Base-by-base conservation (phyloP, 1,140 invertebrate genomes). In the Drosophila yakuba region DNA sequence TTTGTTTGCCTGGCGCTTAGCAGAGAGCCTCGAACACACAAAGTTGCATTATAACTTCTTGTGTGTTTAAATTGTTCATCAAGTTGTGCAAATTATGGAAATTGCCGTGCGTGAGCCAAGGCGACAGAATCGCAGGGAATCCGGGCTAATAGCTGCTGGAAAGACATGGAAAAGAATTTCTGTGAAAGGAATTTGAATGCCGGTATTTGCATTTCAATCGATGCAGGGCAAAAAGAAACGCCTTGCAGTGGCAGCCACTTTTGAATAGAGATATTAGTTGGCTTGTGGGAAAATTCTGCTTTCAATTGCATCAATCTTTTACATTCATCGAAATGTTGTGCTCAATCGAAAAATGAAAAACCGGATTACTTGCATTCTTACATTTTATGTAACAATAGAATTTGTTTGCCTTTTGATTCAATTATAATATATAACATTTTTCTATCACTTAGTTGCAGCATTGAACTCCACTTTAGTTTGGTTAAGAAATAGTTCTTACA, bases 51-150 rank as follows among this genome's bases (percentile, higher is more conserved):
- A 84, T 74, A 74, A 84, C 62, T 80, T 74, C 79, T 79, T 51
- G 58, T 63, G 38, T 83, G 66, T 76, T 83, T 75, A 78, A 83
- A 75, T 78, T 75, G 74, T 61, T 79, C 57, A 67, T 59, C 62
- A 66, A 68, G 55, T 79, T 73, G 77, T 64, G 69, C 80, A 84
- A 84, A 85, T 84, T 84, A 84, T 84, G 81, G 66, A 83, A 83
- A 82, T 83, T 78, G 69, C 55, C 61, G 43, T 71, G 56, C 48
- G 72, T 56, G 52, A 60, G 41, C 68, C 44, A 54, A 25, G 14
- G 47, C 47, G 48, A 51, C 45, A 48, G 32, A 44, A 44, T 59
- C 35, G 68, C 39, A 15, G 71, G 23, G 58, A 74, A 74, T 73
- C 68, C 41, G 39, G 57, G 58, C 55, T 74, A 74, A 74, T 73